A percentile compares a stretch with the other conserved stretches of the same genome.
Evolutionary conservation across 2,888 invertebrate species (phyloP).

Genomic region (Epinotia demarniana): DNA sequence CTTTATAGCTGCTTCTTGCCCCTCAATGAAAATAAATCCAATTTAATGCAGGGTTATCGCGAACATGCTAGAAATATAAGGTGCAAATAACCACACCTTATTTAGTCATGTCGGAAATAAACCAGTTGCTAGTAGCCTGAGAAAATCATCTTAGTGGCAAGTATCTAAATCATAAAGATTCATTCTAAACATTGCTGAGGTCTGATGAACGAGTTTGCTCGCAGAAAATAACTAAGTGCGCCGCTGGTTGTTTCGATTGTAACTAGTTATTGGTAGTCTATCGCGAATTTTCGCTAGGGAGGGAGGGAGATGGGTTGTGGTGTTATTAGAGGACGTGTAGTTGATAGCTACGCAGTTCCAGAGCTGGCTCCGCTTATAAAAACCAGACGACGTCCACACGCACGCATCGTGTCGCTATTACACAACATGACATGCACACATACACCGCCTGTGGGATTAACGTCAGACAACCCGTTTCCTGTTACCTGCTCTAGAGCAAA

Average conservation of each 20-base stretch:
- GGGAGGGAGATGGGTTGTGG: conserved; percentile 63
- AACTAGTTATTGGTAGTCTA: conserved; percentile 29
- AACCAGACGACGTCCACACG: conserved; percentile 71
- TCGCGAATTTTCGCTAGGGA: conserved; percentile 43
- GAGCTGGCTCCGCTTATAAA: conserved; percentile 64
- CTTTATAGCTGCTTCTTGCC: conserved; percentile 50
- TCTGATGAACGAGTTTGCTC: conserved; percentile 69
- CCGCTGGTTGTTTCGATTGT: conserved; percentile 38
- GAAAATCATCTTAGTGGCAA: conserved; percentile 69
- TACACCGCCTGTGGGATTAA: conserved; percentile 69
- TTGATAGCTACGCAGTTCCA: conserved; percentile 64
- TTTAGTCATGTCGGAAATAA: conserved; percentile 75
- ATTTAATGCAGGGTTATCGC: conserved; percentile 57
- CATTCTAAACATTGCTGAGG: conserved; percentile 70
- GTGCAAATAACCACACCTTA: conserved; percentile 77
- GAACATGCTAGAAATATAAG: conserved; percentile 64
- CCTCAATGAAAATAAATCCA: conserved; percentile 65
- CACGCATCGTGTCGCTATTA: conserved; percentile 69
- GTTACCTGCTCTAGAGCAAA: conserved; percentile 80
- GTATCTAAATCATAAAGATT: conserved; percentile 77
- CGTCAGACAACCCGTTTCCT: conserved; percentile 82
- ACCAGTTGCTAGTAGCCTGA: conserved; percentile 78
- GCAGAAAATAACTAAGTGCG: conserved; percentile 49
- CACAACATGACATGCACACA: conserved; percentile 67
- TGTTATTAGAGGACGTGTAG: conserved; percentile 69